Evolutionary conservation across 2,888 invertebrate genomes (phyloP).

Genomic region (Ptilodon capucinus): DNA sequence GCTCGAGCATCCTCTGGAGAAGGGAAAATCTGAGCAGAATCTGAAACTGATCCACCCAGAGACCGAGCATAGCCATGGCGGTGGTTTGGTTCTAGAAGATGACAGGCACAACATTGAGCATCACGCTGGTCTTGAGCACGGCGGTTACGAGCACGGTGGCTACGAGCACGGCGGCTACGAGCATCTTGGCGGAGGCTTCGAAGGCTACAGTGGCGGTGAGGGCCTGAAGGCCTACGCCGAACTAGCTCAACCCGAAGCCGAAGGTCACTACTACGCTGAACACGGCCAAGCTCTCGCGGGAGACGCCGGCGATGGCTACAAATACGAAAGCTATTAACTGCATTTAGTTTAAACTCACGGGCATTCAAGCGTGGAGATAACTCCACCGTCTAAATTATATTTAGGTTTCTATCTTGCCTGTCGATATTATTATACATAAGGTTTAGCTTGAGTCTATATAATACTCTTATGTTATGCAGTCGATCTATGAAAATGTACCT

Average conservation of each 20-base stretch:
- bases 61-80: constrained; percentile 81
- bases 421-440: constrained; percentile 45
- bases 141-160: constrained; percentile 40
- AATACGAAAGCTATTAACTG: constrained; percentile 67
- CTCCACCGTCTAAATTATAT: constrained; percentile 46
- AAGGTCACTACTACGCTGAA: constrained; percentile 59
- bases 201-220: constrained; percentile 62
- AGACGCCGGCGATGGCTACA: constrained; percentile 66
- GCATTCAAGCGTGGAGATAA: constrained; percentile 44
- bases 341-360: constrained; percentile 41
- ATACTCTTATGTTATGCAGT: constrained; percentile 46
- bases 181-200: constrained; percentile 40
- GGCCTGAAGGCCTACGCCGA: constrained; percentile 67
- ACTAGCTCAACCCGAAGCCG: constrained; percentile 50
- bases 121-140: constrained; percentile 49
- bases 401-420: constrained; percentile 66
- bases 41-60: constrained; percentile 84
- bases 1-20: constrained; percentile 84
- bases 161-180: constrained; percentile 34
- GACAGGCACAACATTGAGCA: constrained; percentile 75
- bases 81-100: constrained; percentile 83
- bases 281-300: constrained; percentile 56
- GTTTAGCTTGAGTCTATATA: constrained; percentile 39
- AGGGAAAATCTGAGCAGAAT: constrained; percentile 83
- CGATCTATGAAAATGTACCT: constrained; percentile 64